These are phyloP conservation scores for Ormyrus labotus DNA, from an alignment of 2,888 invertebrate genomes.

Conservation along the genomic window DNA sequence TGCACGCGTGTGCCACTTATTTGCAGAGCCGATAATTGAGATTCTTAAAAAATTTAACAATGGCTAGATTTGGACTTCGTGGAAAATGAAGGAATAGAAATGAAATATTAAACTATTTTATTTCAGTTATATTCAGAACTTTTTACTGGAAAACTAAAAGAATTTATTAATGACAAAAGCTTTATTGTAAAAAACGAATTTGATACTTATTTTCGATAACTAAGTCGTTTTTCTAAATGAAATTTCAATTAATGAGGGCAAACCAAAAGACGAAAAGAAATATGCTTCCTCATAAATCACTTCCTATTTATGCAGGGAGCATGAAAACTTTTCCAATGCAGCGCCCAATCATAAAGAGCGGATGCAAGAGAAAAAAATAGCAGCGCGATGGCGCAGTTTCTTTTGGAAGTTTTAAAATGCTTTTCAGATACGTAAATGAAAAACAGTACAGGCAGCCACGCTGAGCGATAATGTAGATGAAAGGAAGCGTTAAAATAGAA, in stretches of 20 bases:
- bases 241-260: not conserved
- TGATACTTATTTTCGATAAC: no score
- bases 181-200: no score
- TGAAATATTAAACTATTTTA: no score
- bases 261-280: not conserved
- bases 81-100: no score
- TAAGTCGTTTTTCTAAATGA: no score
- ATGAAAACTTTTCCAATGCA: no score
- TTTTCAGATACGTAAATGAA: constrained; percentile 41
- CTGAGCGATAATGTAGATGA: constrained; percentile 69
- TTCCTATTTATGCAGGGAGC: not conserved
- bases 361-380: not conserved
- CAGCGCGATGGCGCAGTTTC: constrained; percentile 2
- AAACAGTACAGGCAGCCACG: constrained; percentile 29
- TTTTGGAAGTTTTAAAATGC: constrained; percentile 34
- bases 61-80: not conserved
- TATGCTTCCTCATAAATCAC: constrained; percentile 3
- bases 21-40: no score
- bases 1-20: not conserved
- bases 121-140: no score
- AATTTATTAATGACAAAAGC: no score
- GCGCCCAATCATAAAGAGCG: not conserved
- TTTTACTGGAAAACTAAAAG: no score
- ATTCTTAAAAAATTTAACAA: not conserved
- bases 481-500: constrained; percentile 70